These are phyloP conservation scores for Melanotaenia boesemani DNA, from an alignment of 2,797 vertebrate species.

Conservation along the genomic window DNA sequence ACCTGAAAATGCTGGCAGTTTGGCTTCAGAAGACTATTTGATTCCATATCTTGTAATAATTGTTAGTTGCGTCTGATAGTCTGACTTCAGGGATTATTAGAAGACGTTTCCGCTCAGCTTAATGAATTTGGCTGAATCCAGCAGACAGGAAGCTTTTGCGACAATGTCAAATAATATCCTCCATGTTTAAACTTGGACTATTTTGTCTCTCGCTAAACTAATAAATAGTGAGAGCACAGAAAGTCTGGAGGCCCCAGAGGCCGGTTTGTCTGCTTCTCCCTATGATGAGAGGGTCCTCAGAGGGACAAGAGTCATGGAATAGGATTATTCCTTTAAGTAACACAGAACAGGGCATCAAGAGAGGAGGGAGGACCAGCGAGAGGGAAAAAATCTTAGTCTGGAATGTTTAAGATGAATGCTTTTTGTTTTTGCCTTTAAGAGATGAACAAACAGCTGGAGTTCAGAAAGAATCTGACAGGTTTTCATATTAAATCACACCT, in stretches of 20 bases:
- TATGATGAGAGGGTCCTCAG: conserved; percentile 54
- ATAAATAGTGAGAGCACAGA: conserved; percentile 71
- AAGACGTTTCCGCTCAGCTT: conserved; percentile 59
- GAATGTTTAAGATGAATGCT: too few relatives aligned
- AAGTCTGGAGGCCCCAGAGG: conserved; percentile 49
- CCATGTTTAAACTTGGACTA: conserved; percentile 72
- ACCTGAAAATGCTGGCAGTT: conserved; percentile 53
- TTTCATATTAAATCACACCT: too few relatives aligned
- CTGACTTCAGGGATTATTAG: too few relatives aligned
- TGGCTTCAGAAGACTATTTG: conserved; percentile 42
- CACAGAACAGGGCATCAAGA: conserved; percentile 23
- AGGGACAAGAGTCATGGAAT: conserved; percentile 60
- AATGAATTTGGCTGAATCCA: conserved; percentile 70
- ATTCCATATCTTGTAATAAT: conserved; percentile 44
- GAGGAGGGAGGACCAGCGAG: conserved; percentile 7
- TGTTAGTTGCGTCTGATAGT: too few relatives aligned
- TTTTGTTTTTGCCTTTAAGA: neutral
- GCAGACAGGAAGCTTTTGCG: conserved; percentile 65
- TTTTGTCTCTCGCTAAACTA: conserved; percentile 77
- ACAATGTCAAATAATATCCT: conserved; percentile 68
- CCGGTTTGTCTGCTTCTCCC: conserved; percentile 36
- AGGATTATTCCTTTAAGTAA: conserved; percentile 72
- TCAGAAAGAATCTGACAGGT: too few relatives aligned
- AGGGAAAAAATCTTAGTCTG: neutral
- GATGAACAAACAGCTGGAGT: too few relatives aligned